Conservation (phyloP, 2,888 invertebrate genomes). For the Drosophila mimica region DNA sequence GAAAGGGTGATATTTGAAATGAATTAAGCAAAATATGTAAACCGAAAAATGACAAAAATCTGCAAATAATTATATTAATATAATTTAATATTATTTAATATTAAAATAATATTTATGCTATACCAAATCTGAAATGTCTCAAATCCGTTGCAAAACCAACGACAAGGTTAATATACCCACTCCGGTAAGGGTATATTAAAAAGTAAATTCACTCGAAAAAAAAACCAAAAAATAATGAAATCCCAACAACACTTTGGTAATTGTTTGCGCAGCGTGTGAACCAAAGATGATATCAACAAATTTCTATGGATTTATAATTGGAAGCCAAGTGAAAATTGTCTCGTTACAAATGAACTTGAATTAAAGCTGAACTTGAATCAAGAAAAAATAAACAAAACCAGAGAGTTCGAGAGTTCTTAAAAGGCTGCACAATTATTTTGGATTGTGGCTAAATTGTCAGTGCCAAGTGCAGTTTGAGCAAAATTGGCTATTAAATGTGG, state of each 20-base stretch:
- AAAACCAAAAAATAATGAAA: constrained; percentile 2
- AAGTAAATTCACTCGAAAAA: neutral
- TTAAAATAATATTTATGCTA: too few species aligned
- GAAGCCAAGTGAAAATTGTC: constrained; percentile 17
- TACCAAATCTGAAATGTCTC: too few species aligned
- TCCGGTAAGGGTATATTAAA: neutral
- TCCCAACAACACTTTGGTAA: constrained; percentile 30
- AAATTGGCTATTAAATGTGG: constrained; percentile 61
- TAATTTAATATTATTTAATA: too few species aligned
- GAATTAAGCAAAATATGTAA: neutral
- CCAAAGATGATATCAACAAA: constrained; percentile 9
- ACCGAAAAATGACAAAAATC: neutral
- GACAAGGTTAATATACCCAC: accelerated
- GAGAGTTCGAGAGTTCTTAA: constrained; percentile 35
- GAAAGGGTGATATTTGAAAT: neutral
- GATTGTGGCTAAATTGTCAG: constrained; percentile 55
- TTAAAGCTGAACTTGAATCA: constrained; percentile 42
- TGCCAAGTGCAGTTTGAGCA: constrained; percentile 67
- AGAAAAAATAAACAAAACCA: neutral
- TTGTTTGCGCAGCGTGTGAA: constrained; percentile 52
- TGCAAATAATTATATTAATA: too few species aligned
- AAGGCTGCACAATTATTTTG: constrained; percentile 35
- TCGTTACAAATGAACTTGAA: constrained; percentile 55
- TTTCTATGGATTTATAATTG: constrained; percentile 50
- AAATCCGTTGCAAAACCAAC: neutral